phyloP scores from a whole-genome alignment of 1,140 invertebrate species.

The Bombus superbus region DNA sequence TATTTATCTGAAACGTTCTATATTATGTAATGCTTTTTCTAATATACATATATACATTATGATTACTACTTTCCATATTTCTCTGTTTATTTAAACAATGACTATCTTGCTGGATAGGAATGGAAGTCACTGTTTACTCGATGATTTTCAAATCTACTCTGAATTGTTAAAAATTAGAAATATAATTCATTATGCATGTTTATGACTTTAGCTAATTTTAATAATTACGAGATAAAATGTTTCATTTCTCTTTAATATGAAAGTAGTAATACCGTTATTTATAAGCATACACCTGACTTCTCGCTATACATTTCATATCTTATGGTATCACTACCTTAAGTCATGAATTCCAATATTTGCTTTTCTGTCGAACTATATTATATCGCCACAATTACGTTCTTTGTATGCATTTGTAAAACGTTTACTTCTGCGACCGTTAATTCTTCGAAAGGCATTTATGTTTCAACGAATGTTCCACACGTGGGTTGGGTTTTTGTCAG shows the following conservation, averaged over 20 bases:
- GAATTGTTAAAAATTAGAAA: background rate
- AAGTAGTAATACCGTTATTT: background rate
- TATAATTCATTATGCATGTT: background rate
- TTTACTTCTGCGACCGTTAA: too few relatives aligned
- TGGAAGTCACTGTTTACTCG: constrained; percentile 6
- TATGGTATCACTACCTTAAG: too few relatives aligned
- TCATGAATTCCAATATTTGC: too few relatives aligned
- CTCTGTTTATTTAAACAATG: background rate
- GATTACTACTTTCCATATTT: background rate
- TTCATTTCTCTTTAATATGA: background rate
- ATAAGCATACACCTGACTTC: rapidly evolving
- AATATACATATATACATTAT: background rate
- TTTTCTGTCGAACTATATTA: too few relatives aligned
- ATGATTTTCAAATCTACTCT: background rate
- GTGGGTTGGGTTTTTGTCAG: background rate
- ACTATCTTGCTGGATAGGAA: constrained; percentile 5
- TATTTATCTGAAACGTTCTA: too few relatives aligned
- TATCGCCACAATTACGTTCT: too few relatives aligned
- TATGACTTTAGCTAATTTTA: background rate
- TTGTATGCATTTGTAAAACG: too few relatives aligned
- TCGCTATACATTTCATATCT: rapidly evolving
- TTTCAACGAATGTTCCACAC: background rate
- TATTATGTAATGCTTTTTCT: background rate
- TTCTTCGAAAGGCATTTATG: too few relatives aligned
- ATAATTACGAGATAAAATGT: background rate